Conservation (phyloP, 2,888 invertebrate genomes). For the Didymodactylos carnosus region DNA sequence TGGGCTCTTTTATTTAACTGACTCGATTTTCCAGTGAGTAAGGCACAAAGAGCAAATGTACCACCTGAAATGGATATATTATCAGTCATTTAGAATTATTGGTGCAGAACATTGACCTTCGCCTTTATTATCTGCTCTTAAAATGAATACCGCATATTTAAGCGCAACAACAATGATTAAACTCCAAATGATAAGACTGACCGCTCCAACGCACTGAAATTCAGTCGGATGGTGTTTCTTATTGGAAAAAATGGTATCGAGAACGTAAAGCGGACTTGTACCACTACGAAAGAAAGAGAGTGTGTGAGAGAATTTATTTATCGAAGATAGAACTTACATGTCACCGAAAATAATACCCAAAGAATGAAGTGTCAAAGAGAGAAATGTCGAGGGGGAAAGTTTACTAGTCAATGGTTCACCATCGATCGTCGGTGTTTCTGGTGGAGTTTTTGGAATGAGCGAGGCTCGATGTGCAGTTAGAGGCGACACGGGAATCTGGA, state of each 20-base stretch:
- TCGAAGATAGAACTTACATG: background rate
- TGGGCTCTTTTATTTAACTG: background rate
- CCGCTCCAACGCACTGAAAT: background rate
- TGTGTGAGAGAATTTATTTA: background rate
- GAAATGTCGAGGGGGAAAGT: background rate
- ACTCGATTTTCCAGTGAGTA: background rate
- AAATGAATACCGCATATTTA: background rate
- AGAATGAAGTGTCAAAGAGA: background rate
- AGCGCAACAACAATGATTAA: background rate
- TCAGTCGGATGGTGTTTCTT: background rate
- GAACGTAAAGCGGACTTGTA: background rate
- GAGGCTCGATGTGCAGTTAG: no score
- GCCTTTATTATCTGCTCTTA: background rate
- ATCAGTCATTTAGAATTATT: no score
- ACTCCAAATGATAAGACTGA: background rate
- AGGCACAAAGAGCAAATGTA: background rate
- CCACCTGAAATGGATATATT: background rate
- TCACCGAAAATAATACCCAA: background rate
- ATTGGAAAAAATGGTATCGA: background rate
- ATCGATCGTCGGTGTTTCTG: background rate
- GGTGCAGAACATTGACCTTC: no score
- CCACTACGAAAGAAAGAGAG: background rate
- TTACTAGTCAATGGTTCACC: background rate
- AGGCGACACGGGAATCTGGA: no score
- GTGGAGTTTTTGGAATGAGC: no score